These are phyloP conservation scores for Galago senegalensis DNA, from an alignment of 2,797 vertebrate species.

Conservation along the genomic window DNA sequence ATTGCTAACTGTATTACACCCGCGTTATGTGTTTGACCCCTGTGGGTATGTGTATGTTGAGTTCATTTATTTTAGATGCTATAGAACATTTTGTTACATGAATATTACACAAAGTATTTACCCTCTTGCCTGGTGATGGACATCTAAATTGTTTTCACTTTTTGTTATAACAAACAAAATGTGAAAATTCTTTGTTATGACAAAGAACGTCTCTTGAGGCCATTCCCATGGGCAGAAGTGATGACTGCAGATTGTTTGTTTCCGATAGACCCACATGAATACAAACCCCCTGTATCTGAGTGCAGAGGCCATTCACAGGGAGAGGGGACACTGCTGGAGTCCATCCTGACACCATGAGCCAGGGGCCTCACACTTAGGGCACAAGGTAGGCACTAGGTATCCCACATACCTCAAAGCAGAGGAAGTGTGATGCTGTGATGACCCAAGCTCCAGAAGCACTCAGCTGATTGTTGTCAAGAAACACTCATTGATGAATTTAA, in stretches of 20 bases:
- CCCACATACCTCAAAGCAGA: not conserved
- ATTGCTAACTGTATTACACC: not conserved
- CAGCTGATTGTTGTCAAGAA: not conserved
- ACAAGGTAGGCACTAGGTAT: not conserved
- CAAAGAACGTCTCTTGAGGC: not conserved
- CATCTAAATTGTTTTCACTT: slow-evolving; percentile 15
- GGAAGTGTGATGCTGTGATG: not conserved
- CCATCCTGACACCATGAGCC: not conserved
- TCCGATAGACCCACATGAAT: not conserved
- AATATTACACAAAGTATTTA: not conserved
- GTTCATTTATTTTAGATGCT: slow-evolving; percentile 22
- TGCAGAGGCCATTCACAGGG: not conserved
- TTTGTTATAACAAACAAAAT: not conserved
- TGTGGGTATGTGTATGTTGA: not conserved
- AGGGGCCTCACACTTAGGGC: not conserved
- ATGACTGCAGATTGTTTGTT: not conserved
- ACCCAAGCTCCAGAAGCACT: not conserved
- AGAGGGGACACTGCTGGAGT: not conserved
- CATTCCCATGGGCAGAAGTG: not conserved
- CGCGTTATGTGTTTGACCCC: not conserved
- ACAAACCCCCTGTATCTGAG: not conserved
- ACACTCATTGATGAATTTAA: not conserved
- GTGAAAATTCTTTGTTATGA: not conserved
- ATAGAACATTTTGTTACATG: not conserved
- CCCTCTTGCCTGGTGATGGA: not conserved